Evolutionary conservation across 1,140 invertebrate genomes (phyloP).

Genomic region (Phocides pigmalion): DNA sequence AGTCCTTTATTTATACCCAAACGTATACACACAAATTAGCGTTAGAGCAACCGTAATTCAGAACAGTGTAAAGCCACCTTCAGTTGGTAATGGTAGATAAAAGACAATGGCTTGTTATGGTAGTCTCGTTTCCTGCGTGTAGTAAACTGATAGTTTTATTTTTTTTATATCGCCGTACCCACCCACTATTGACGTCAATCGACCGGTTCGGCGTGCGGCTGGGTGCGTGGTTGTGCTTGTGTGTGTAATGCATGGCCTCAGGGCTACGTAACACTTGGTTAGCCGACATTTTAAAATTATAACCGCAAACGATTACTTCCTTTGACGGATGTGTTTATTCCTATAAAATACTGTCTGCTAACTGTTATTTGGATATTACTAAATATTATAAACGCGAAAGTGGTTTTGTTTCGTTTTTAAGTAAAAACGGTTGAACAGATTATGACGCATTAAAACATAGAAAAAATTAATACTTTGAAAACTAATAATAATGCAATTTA

Average conservation of each 20-base stretch:
- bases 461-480: too few relatives aligned
- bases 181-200: constrained; percentile 73
- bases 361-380: too few relatives aligned
- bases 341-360: neutral
- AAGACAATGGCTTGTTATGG: constrained; percentile 68
- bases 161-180: constrained; percentile 58
- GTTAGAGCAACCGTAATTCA: too few relatives aligned
- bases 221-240: constrained; percentile 42
- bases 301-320: constrained; percentile 3
- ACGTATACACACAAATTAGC: neutral
- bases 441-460: too few relatives aligned
- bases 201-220: constrained; percentile 65
- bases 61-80: neutral
- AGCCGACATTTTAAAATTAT: constrained; percentile 11
- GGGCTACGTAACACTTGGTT: constrained; percentile 41
- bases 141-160: constrained; percentile 65
- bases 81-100: constrained; percentile 2
- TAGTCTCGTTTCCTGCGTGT: constrained; percentile 43
- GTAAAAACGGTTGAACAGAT: neutral
- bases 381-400: too few relatives aligned
- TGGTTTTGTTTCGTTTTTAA: too few relatives aligned
- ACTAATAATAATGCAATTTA: too few relatives aligned
- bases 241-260: constrained; percentile 45
- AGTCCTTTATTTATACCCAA: neutral
- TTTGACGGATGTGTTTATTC: constrained; percentile 2